Percentiles rank a stretch among this genome's conserved stretches.
Conservation (phyloP, 2,888 invertebrate genomes). For the Malthinus flaveolus region DNA sequence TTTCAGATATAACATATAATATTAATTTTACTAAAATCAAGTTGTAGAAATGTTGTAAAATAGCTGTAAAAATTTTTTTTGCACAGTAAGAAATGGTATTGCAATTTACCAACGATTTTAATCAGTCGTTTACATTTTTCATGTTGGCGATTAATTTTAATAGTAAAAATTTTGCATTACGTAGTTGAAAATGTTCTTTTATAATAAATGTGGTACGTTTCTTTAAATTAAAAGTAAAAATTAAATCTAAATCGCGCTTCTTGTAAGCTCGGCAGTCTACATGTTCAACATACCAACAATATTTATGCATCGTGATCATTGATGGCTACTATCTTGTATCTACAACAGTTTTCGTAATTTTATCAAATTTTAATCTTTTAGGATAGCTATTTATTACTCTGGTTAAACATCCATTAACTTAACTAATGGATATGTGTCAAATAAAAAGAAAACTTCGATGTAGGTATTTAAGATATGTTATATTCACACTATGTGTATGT, state of each 20-base stretch:
- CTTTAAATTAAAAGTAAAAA: background rate
- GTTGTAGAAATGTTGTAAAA: too few relatives aligned
- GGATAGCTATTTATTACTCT: slow-evolving; percentile 39
- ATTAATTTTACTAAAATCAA: too few relatives aligned
- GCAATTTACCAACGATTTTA: too few relatives aligned
- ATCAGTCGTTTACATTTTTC: too few relatives aligned
- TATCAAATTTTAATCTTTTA: slow-evolving; percentile 47
- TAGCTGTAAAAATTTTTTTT: too few relatives aligned
- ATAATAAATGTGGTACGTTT: too few relatives aligned
- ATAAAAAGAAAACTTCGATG: slow-evolving; percentile 37
- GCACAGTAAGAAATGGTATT: too few relatives aligned
- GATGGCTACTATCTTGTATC: slow-evolving; percentile 52
- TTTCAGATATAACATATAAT: too few relatives aligned
- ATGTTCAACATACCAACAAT: slow-evolving; percentile 25
- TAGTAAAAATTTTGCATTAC: too few relatives aligned
- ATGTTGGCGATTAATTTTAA: too few relatives aligned
- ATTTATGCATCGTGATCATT: slow-evolving; percentile 44
- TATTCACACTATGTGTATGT: slow-evolving; percentile 36
- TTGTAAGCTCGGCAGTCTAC: background rate
- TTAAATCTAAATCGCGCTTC: slow-evolving; percentile 5
- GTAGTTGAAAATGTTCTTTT: too few relatives aligned
- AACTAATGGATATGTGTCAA: slow-evolving; percentile 41
- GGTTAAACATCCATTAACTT: slow-evolving; percentile 39
- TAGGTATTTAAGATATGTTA: slow-evolving; percentile 39
- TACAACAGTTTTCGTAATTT: slow-evolving; percentile 50